Evolutionary conservation across 2,113 vertebrate species (phyloP), one percentile per base, ranked within the genome.

Genomic region (Epinephelus cyanopodus): DNA sequence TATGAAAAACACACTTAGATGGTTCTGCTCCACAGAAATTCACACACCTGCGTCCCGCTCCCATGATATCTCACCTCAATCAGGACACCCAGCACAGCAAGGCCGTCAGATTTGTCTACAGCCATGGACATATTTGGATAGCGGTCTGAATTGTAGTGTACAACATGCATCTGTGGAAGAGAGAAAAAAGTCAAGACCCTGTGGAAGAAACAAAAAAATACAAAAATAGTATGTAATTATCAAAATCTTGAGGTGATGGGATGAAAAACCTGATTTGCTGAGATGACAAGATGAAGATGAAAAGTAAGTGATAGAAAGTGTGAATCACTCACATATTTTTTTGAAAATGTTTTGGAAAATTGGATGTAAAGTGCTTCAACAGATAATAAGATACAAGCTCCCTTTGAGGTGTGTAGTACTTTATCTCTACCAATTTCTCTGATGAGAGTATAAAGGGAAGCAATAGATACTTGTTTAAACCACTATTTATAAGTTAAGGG

Each of bases 91-190:
- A 99, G 88, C 82, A 99, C 98, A 0, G 97, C 97, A 52, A 99
- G 93, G 19, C 98, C 98, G 10, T 98, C 96, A 0, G 93, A 87
- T 89, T 97, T 97, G 91, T 97, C 96, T 9, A 94, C 91, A 52
- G 98, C 98, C 8, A 69, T 60, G 52, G 95, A 92, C 61, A 96
- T 18, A 42, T 96, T 95, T n/a, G 92, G 86, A 45, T 99, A 99
- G 82, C 95, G 97, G 73, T 97, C 97, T 4, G 98, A 97, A 90
- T 99, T 99, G 82, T 96, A 99, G 90, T 98, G 97, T 17, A 99
- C 98, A 19, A 99, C 88, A 42, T 99, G 98, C 90, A 99, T 86
- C 98, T 99, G 88, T 77, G 48, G 84, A 17, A 84, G 4, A 60
- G 15, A 93, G 23, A 63, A 65, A 67, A 7, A 72, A n/a, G 0